Evolutionary conservation across 92 coral and sea anemone genomes (phyloP).

Genomic region (Zoanthus sociatus): DNA sequence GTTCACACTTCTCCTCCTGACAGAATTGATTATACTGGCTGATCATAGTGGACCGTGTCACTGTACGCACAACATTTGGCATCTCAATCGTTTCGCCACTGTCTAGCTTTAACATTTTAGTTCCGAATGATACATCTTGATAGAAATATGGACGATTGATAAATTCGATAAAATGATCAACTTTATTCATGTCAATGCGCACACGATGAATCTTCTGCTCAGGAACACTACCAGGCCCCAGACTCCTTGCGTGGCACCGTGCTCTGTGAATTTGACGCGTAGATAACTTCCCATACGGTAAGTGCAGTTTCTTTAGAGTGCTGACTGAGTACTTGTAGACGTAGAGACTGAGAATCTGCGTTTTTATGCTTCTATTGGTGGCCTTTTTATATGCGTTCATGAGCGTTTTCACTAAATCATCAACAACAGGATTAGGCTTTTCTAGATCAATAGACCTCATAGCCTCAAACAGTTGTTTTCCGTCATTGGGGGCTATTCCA

Average conservation of each 20-base stretch:
- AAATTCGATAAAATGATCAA: slow-evolving; percentile 23
- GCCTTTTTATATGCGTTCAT: too few relatives aligned
- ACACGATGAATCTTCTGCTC: slow-evolving; percentile 47
- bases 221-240: slow-evolving; percentile 55
- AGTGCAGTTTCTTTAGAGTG: slow-evolving; percentile 59
- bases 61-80: not conserved
- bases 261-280: slow-evolving; percentile 51
- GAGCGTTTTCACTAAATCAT: too few relatives aligned
- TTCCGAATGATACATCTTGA: slow-evolving; percentile 22
- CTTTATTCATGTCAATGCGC: slow-evolving; percentile 40
- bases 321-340: slow-evolving; percentile 53
- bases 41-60: slow-evolving; percentile 6
- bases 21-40: not conserved
- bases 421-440: not conserved
- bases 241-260: slow-evolving; percentile 40
- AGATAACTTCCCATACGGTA: slow-evolving; percentile 58
- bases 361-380: not conserved
- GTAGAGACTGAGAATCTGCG: slow-evolving; percentile 31
- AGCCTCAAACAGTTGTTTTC: slow-evolving; percentile 41
- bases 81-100: not conserved
- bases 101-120: not conserved
- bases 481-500: too few relatives aligned
- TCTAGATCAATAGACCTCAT: not conserved
- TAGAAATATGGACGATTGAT: slow-evolving; percentile 2
- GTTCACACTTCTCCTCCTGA: too few relatives aligned